A percentile compares a stretch with the other conserved stretches of the same genome.
phyloP scores from a whole-genome alignment of 2,888 invertebrate genomes.

The Metacarcinus magister region DNA sequence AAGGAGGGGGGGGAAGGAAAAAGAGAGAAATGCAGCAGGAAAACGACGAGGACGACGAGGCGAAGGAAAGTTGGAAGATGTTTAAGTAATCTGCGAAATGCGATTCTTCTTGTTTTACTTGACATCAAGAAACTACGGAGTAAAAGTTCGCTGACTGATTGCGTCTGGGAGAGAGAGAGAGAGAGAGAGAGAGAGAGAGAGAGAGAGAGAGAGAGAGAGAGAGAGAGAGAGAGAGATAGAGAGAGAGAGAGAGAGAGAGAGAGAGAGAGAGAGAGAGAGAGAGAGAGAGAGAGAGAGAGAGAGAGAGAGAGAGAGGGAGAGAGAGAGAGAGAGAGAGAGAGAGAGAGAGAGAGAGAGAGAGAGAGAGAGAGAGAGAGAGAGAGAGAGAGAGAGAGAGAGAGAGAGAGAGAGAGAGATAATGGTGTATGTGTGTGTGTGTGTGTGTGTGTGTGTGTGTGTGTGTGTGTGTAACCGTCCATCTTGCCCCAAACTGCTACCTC shows the following conservation, averaged over 20 bases:
- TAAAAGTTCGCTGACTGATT: not conserved
- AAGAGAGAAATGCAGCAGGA: not conserved
- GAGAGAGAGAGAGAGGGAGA: slow-evolving; percentile 48
- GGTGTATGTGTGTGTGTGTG: not conserved
- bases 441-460: not conserved
- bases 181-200: slow-evolving; percentile 50
- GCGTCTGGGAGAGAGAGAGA: not conserved
- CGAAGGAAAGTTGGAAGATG: not conserved
- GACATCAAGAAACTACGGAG: not conserved
- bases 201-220: slow-evolving; percentile 58
- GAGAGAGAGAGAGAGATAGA: not conserved
- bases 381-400: not conserved
- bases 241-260: slow-evolving; percentile 10
- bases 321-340: slow-evolving; percentile 45
- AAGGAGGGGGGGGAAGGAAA: not conserved
- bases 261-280: slow-evolving; percentile 52
- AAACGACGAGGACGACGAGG: not conserved
- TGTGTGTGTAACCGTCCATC: not conserved
- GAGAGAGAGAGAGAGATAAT: too few species aligned
- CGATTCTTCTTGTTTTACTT: slow-evolving; percentile 30
- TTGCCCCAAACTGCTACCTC: not conserved
- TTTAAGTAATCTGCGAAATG: slow-evolving; percentile 33
- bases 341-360: not conserved
- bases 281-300: slow-evolving; percentile 53
- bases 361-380: too few species aligned